phyloP scores from a whole-genome alignment of 2,113 vertebrate genomes.

The Brienomyrus longianalis region DNA sequence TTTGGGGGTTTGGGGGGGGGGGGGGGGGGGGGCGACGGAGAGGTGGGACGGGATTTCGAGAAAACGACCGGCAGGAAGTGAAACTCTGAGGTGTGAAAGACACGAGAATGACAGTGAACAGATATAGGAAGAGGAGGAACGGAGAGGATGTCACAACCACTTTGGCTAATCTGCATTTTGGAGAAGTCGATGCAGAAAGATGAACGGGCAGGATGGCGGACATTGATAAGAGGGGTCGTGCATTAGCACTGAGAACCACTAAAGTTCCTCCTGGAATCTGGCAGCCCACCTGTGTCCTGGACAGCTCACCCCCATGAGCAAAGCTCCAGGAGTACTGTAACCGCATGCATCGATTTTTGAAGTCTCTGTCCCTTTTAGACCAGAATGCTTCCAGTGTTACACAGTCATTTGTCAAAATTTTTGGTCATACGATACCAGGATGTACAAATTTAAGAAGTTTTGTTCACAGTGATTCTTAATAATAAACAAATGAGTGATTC shows the following conservation, averaged over 20 bases:
- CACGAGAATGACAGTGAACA: not conserved
- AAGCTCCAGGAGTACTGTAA: not conserved
- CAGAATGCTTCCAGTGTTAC: not conserved
- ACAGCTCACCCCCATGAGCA: not conserved
- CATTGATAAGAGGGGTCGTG: not conserved
- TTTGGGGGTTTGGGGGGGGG: no score
- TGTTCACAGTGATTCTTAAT: not conserved
- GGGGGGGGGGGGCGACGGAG: not conserved
- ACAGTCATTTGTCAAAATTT: not conserved
- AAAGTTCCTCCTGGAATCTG: not conserved
- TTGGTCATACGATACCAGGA: not conserved
- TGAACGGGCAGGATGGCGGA: not conserved
- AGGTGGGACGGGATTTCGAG: not conserved
- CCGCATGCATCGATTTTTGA: not conserved
- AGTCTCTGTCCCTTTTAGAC: not conserved
- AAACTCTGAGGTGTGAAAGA: not conserved
- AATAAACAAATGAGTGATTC: not conserved
- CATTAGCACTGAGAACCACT: not conserved
- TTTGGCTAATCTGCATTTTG: not conserved
- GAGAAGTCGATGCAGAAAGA: not conserved
- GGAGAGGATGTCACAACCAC: not conserved
- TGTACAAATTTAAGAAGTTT: not conserved
- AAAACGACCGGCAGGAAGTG: not conserved
- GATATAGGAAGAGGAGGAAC: not conserved
- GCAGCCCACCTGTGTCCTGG: not conserved